Percentiles rank a stretch among this genome's conserved stretches.
phyloP scores from a whole-genome alignment of 2,797 vertebrate genomes.

The Naso thynnoides region DNA sequence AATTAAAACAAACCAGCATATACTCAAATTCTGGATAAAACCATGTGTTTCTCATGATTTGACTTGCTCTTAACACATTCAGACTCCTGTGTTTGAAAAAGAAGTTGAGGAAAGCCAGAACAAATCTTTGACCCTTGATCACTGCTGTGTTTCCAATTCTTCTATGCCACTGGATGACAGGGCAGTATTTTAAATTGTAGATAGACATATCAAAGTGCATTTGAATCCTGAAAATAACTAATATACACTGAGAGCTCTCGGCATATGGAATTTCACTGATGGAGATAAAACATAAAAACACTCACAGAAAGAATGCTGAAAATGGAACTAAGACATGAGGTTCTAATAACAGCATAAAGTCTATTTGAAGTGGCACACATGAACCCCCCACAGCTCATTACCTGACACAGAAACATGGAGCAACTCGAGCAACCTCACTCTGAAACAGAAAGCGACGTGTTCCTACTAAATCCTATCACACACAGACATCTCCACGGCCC shows the following conservation, averaged over 20 bases:
- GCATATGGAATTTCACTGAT: slow-evolving; percentile 63
- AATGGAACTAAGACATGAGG: slow-evolving; percentile 70
- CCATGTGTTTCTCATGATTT: slow-evolving; percentile 5
- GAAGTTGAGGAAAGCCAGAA: slow-evolving; percentile 66
- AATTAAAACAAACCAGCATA: not conserved
- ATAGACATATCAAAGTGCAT: slow-evolving; percentile 48
- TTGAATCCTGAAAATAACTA: slow-evolving; percentile 6
- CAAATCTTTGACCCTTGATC: slow-evolving; percentile 44
- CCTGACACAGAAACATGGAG: slow-evolving; percentile 59
- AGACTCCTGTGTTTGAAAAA: slow-evolving; percentile 40
- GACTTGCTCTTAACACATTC: slow-evolving; percentile 26
- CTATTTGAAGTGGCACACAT: slow-evolving; percentile 64
- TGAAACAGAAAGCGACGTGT: slow-evolving; percentile 35
- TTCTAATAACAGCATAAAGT: slow-evolving; percentile 70
- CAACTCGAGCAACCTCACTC: slow-evolving; percentile 26
- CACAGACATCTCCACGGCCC: slow-evolving; percentile 65
- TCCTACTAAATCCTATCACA: slow-evolving; percentile 56
- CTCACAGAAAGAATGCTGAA: slow-evolving; percentile 57
- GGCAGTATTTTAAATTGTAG: slow-evolving; percentile 45
- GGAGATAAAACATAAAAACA: slow-evolving; percentile 60
- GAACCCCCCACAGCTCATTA: slow-evolving; percentile 59
- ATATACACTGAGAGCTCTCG: slow-evolving; percentile 13
- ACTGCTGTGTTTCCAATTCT: slow-evolving; percentile 67
- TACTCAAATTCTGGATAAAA: slow-evolving; percentile 1
- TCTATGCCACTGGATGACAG: slow-evolving; percentile 51